Percentiles rank a stretch among this genome's conserved stretches.
Conservation (phyloP, 1,140 invertebrate species). For the Lepidurus apus region DNA sequence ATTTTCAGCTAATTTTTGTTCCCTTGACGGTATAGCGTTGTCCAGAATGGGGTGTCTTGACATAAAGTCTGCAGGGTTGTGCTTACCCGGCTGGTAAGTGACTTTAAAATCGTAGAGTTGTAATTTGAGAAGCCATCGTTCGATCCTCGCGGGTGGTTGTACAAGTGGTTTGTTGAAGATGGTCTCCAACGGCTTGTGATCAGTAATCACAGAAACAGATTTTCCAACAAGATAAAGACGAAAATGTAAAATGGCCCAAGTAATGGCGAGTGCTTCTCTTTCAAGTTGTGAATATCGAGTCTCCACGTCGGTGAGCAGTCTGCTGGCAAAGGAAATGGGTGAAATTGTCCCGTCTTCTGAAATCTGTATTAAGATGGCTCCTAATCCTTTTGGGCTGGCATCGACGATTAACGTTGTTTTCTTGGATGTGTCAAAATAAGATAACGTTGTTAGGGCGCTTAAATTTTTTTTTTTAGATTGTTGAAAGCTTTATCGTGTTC, state of each 20-base stretch:
- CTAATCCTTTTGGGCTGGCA: too few species aligned
- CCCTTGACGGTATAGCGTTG: too few species aligned
- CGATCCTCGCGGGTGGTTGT: slow-evolving; percentile 43
- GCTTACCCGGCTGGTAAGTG: slow-evolving; percentile 40
- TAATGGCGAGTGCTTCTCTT: slow-evolving; percentile 42
- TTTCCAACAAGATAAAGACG: slow-evolving; percentile 42
- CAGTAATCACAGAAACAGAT: slow-evolving; percentile 42
- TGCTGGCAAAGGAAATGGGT: slow-evolving; percentile 43
- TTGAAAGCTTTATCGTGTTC: slow-evolving; percentile 36
- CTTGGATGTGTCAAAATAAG: slow-evolving; percentile 35
- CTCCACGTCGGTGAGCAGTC: slow-evolving; percentile 42
- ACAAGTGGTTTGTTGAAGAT: slow-evolving; percentile 45
- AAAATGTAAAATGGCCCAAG: slow-evolving; percentile 41
- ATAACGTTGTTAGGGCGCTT: slow-evolving; percentile 21
- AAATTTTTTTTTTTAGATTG: slow-evolving; percentile 35
- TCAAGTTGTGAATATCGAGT: slow-evolving; percentile 45
- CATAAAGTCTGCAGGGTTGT: slow-evolving; percentile 39
- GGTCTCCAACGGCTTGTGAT: slow-evolving; percentile 43
- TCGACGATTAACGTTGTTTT: slow-evolving; percentile 42
- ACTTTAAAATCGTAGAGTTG: slow-evolving; percentile 41
- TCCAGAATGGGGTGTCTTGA: slow-evolving; percentile 33
- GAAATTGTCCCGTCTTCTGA: too few species aligned
- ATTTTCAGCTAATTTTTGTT: too few species aligned
- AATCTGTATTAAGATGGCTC: too few species aligned
- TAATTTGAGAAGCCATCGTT: slow-evolving; percentile 44